Evolutionary conservation across 2,113 vertebrate species (phyloP), one percentile per base, ranked within the genome.

Genomic region (Addax nasomaculatus): DNA sequence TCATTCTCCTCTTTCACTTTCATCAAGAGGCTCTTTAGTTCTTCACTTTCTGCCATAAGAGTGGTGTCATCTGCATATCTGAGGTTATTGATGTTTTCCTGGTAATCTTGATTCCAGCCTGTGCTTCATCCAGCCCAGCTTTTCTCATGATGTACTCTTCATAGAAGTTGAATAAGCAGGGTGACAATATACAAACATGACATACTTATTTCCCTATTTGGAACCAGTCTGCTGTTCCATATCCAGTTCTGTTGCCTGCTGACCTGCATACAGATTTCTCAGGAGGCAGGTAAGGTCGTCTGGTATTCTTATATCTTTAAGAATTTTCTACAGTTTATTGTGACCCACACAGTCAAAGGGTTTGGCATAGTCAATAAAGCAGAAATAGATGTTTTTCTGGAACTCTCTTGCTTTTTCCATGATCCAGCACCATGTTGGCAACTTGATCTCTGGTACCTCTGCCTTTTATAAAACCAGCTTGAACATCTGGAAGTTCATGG

Each of bases 261-360:
- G 15, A 64, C 30, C 3, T n/a, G 15, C 62, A 64, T 64, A n/a
- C 30, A 64, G 62, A 64, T 64, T 64, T n/a, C 30, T 17, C 15
- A 64, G 7, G 15, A n/a, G 33, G 62, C 15, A 64, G 30, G 16
- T n/a, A 33, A 64, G 33, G 62, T n/a, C 7, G 0, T 33, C 62
- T 9, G 16, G 7, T n/a, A n/a, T 64, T 64, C 15, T 30, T 15
- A 64, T 33, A 7, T 64, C 30, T 64, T 64, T n/a, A 17, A n/a
- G 7, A 64, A 64, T n/a, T n/a, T 64, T n/a, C 62, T 30, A 64
- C 30, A 64, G 15, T n/a, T 64, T 64, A 1, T 64, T 16, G 30
- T 64, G 60, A 64, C 2, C 60, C 30, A 64, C 30, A 60, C 12
- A 60, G 29, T 60, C 58, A 30, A 29, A 60, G 13, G 13, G 27